A percentile compares a stretch with the other conserved stretches of the same genome.
These are phyloP conservation scores for Drosophila nannoptera DNA, from an alignment of 1,140 invertebrate genomes.

Conservation along the genomic window DNA sequence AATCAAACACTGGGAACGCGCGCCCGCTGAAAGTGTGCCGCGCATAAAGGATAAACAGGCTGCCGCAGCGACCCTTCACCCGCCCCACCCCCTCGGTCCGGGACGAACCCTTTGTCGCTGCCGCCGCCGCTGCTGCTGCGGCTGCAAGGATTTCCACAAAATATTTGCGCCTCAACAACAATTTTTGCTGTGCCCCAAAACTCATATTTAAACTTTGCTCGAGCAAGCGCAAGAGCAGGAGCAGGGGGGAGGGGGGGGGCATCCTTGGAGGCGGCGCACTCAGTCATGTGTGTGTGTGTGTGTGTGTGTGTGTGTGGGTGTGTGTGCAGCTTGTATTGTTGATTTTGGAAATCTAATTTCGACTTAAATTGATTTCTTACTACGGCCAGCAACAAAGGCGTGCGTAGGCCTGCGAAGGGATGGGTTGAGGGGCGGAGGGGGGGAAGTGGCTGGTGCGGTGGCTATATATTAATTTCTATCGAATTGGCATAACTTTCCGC, in stretches of 20 bases:
- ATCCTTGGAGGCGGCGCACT: conserved; percentile 17
- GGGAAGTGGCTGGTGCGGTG: background rate
- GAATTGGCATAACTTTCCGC: too few species aligned
- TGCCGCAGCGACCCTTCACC: background rate
- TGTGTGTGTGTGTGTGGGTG: conserved; percentile 27
- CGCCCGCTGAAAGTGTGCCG: conserved; percentile 50
- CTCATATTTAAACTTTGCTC: conserved; percentile 71
- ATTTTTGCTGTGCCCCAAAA: conserved; percentile 48
- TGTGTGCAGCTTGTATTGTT: conserved; percentile 45
- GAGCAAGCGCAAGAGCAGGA: background rate
- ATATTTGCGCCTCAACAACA: conserved; percentile 74
- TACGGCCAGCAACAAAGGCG: background rate
- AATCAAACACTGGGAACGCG: conserved; percentile 70
- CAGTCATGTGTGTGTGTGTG: conserved; percentile 38
- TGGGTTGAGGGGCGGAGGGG: background rate
- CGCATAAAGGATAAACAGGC: conserved; percentile 68
- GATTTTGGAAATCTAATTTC: conserved; percentile 76
- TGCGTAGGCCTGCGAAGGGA: background rate
- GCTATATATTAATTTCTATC: too few species aligned
- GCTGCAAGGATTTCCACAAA: conserved; percentile 52
- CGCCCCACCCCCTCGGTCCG: background rate
- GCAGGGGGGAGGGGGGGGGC: background rate
- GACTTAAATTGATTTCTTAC: conserved; percentile 72
- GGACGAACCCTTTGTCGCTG: background rate
- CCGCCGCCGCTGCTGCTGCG: conserved; percentile 1